Base-by-base conservation (phyloP, 2,888 invertebrate species). In the Tetramorium bicarinatum region DNA sequence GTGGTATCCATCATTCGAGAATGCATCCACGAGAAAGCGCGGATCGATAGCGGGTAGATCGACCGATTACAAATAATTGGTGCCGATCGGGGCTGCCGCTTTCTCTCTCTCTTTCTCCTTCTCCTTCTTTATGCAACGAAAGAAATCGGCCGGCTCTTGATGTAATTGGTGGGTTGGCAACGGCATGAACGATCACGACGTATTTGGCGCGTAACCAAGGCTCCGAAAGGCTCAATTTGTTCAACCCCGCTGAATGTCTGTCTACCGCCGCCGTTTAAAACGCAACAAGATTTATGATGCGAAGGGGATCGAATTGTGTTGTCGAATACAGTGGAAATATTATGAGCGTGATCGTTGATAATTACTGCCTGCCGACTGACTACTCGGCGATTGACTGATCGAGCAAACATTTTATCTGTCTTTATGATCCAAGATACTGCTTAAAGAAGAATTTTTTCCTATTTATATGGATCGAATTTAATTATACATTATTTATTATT, bases 161-260 rank as follows among this genome's bases (percentile, higher is more conserved):
- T 67, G 79, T 80, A 80, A 80, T 80, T 80, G 71, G 59, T 38
- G 72, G 67, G 56, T 54, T 56, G 79, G 69, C 54, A 41, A 21
- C 77, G 29, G 56, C 79, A 38, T 38, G 79, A 47, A 72, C 56
- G 77, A 69, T 77, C 77, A 29, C 29, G 79, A 56, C 79, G 79
- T 71, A 79, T 80, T 80, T 80, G 79, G 79, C 79, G 38, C 79
- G 72, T 71, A 80, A 80, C 72, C 62, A 64, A 64, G 52, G 29
- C 18, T 44, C 61, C 77, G 77, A 80, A 71, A 80, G 79, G 59
- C 59, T 80, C 72, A 80, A 80, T 80, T 80, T 71, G 79, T 72
- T 59, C 72, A 72, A 38, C 34, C 47, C 21, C 59, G 79, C 59
- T 49, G 41, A 59, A 71, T 21, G 72, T 72, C 71, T 25, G 7